Percentiles rank a stretch among this genome's conserved stretches.
These are phyloP conservation scores for Diachasma alloeum DNA, from an alignment of 1,140 invertebrate species.

Conservation along the genomic window DNA sequence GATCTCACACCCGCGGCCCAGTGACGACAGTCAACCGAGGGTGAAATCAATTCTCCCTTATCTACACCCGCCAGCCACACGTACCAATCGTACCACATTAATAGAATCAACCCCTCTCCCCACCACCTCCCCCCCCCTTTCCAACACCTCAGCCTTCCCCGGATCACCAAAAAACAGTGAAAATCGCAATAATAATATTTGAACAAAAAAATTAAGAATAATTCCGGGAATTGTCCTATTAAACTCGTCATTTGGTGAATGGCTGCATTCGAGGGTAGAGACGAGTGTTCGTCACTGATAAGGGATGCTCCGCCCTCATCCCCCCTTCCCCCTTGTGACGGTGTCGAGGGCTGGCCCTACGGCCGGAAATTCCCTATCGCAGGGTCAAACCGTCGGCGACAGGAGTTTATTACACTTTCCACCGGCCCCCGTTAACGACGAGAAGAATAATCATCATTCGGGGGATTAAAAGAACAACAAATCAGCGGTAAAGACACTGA, in stretches of 20 bases:
- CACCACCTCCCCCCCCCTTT: conserved; percentile 19
- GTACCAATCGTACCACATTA: conserved; percentile 38
- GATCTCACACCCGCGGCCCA: not conserved
- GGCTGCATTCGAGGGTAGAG: conserved; percentile 5
- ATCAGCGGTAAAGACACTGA: conserved; percentile 34
- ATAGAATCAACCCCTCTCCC: conserved; percentile 44
- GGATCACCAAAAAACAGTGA: not conserved
- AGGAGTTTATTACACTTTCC: not conserved
- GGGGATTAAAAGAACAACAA: conserved; percentile 43
- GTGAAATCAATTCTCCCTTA: conserved; percentile 61
- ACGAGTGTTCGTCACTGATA: conserved; percentile 55
- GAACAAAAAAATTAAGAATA: not conserved
- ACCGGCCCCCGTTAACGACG: not conserved
- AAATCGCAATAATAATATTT: not conserved
- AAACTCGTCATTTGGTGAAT: not conserved
- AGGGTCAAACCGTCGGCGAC: conserved; percentile 44
- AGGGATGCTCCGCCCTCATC: conserved; percentile 46
- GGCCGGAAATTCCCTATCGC: conserved; percentile 19
- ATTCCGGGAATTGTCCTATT: not conserved
- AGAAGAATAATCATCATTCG: not conserved
- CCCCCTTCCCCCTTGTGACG: not conserved
- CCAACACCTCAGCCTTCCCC: not conserved
- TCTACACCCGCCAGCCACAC: conserved; percentile 52
- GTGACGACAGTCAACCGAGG: conserved; percentile 28
- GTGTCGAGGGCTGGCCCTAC: not conserved